These are phyloP conservation scores for Diplazon laetatorius DNA, from an alignment of 2,888 invertebrate species.

Conservation along the genomic window DNA sequence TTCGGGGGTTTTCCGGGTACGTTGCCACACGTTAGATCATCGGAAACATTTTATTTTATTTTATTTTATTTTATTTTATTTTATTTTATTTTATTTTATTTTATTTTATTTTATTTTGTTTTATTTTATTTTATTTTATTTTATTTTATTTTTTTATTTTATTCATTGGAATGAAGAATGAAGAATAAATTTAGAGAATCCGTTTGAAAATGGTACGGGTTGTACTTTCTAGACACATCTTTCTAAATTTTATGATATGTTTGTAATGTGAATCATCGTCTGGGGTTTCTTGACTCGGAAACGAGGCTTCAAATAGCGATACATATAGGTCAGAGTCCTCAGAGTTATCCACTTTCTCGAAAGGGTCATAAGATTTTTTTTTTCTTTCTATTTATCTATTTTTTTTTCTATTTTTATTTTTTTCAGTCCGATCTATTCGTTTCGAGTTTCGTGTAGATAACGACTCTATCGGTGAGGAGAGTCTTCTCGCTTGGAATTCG, in stretches of 20 bases:
- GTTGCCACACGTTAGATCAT: background rate
- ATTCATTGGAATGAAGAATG: background rate
- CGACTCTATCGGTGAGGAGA: slow-evolving; percentile 14
- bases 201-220: background rate
- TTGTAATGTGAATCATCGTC: slow-evolving; percentile 51
- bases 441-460: slow-evolving; percentile 28
- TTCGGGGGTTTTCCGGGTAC: slow-evolving; percentile 47
- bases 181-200: slow-evolving; percentile 41
- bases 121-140: too few species aligned
- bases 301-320: slow-evolving; percentile 23
- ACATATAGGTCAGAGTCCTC: too few species aligned
- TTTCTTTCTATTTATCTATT: too few species aligned
- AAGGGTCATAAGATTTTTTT: slow-evolving; percentile 55
- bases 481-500: slow-evolving; percentile 24
- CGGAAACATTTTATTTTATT: too few species aligned
- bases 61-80: too few species aligned
- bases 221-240: slow-evolving; percentile 21
- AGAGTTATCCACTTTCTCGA: slow-evolving; percentile 57
- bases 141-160: too few species aligned
- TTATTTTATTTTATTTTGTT: too few species aligned
- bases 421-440: too few species aligned
- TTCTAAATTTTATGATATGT: too few species aligned
- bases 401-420: slow-evolving; percentile 25
- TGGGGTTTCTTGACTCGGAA: slow-evolving; percentile 36
- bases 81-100: too few species aligned